Evolutionary conservation across 2,797 vertebrate species (phyloP), one percentile per base, ranked within the genome.

Genomic region (Astyanax mexicanus): DNA sequence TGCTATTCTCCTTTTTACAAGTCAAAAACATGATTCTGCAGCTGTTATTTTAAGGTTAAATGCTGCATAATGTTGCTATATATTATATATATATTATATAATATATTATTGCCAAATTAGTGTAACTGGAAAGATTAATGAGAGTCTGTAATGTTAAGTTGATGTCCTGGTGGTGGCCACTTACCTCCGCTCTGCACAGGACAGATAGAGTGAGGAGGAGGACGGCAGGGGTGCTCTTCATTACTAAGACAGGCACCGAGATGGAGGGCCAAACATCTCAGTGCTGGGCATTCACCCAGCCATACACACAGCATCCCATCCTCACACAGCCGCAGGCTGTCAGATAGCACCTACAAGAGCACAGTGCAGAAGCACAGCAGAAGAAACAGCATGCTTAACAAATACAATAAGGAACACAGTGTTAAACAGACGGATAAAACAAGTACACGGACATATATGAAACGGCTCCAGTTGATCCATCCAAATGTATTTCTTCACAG

Each of bases 181-280:
- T 21, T 67, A 89, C 89, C 86, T 81, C 64, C 37, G 77, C 66
- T 72, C 70, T 73, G 84, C 19, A 74, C 60, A 89, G 67, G 58
- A 83, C 58, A 37, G 76, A 72, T 64, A 89, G 76, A 68, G 80
- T 70, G 84, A 89, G 72, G 69, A 88, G 17, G 78, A 83, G 27
- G 66, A 85, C 57, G 23, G 57, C 47, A 27, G 52, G 27, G 52
- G 72, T 66, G 61, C 68, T 64, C 84, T 86, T 88, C 88, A 90
- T 90, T 75, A 70, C 84, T 86, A 13, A 77, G 76, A 67, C 51
- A 71, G 51, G 42, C 65, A 74, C 74, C 64, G 49, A 49, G 52
- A 32, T 1, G 35, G 68, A 57, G 9, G 29, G 57, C 38, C 57
- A 61, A 68, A 73, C 82, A 85, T 84, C 71, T 81, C 75, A 83